These are phyloP conservation scores for Syrrhaptes paradoxus DNA, from an alignment of 2,113 vertebrate species.

Conservation along the genomic window DNA sequence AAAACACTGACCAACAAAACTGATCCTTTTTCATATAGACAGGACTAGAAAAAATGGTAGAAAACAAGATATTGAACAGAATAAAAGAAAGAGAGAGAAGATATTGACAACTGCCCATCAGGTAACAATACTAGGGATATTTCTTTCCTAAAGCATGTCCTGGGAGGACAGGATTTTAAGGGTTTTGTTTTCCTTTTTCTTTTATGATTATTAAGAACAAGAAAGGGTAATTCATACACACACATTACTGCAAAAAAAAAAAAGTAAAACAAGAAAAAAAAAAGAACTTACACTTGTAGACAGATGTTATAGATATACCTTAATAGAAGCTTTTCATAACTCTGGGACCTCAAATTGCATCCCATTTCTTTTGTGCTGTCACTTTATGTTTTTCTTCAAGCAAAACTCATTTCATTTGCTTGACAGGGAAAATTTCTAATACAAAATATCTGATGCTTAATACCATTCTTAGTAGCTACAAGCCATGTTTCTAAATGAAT, in stretches of 20 bases:
- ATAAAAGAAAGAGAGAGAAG: not conserved
- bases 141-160: not conserved
- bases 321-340: not conserved
- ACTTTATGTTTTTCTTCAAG: constrained; percentile 28
- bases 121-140: not conserved
- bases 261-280: not conserved
- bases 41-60: not conserved
- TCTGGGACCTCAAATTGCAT: not conserved
- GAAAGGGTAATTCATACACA: not conserved
- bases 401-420: constrained; percentile 37
- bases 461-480: constrained; percentile 26
- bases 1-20: not conserved
- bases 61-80: not conserved
- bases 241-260: not conserved
- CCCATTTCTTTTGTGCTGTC: constrained; percentile 33
- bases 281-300: not conserved
- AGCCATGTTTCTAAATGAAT: constrained; percentile 40
- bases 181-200: not conserved
- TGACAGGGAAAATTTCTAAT: constrained; percentile 45
- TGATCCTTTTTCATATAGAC: not conserved
- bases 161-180: not conserved
- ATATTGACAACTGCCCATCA: not conserved
- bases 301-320: not conserved
- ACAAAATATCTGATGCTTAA: constrained; percentile 14
- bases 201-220: not conserved